Conservation (phyloP, 2,113 vertebrate genomes). For the Sapayoa aenigma region DNA sequence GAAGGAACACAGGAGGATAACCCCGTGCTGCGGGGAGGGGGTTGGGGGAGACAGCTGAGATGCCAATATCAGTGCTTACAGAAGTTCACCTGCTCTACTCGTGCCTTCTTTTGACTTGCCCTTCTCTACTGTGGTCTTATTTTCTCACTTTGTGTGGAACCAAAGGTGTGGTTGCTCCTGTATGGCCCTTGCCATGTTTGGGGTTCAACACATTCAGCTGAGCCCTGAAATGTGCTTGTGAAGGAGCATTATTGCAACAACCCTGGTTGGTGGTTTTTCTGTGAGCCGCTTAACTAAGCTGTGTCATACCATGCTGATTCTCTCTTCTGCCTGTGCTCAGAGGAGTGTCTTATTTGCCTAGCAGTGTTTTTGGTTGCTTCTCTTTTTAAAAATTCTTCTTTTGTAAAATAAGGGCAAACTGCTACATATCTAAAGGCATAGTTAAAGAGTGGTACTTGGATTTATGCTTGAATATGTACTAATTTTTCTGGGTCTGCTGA, state of each 20-base stretch:
- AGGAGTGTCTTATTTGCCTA: neutral
- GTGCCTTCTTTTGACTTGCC: accelerated
- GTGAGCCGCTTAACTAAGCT: neutral
- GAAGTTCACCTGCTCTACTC: neutral
- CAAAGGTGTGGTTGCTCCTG: neutral
- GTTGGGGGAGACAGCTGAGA: neutral
- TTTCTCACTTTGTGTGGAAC: neutral
- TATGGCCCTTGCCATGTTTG: accelerated
- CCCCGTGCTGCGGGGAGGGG: accelerated
- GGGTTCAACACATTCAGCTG: accelerated
- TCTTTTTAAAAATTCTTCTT: neutral
- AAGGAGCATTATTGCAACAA: neutral
- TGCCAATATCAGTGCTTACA: neutral
- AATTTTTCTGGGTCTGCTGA: neutral
- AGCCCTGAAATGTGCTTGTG: neutral
- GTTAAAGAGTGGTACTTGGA: neutral
- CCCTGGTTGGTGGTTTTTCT: neutral
- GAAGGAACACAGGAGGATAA: accelerated
- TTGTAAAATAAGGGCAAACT: neutral
- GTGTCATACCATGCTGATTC: no score
- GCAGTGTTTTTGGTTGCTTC: neutral
- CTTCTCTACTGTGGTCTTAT: neutral
- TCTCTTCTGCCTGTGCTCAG: neutral
- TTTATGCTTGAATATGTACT: neutral
- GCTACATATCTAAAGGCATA: neutral